Percentiles rank a stretch among this genome's conserved stretches.
Conservation (phyloP, 2,888 invertebrate genomes). For the Ptilodon capucinus region DNA sequence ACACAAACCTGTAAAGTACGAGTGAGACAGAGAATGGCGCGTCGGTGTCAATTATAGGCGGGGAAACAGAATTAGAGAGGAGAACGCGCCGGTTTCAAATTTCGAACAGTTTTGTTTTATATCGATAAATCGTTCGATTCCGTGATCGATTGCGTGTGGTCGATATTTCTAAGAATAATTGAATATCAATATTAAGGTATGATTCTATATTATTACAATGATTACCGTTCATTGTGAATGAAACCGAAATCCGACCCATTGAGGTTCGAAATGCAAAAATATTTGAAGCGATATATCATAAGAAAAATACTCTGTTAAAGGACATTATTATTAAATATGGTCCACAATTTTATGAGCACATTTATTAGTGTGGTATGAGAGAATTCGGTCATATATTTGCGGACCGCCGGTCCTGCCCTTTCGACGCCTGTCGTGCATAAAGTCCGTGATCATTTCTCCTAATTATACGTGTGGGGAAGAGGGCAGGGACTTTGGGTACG, state of each 20-base stretch:
- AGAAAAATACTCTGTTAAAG: conserved; percentile 64
- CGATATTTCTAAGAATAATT: conserved; percentile 76
- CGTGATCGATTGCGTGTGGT: conserved; percentile 78
- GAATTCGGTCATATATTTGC: conserved; percentile 75
- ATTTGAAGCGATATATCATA: conserved; percentile 61
- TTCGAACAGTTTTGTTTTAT: conserved; percentile 80
- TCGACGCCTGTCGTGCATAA: conserved; percentile 79
- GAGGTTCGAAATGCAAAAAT: conserved; percentile 54
- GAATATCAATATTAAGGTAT: conserved; percentile 73
- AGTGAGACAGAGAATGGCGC: conserved; percentile 61
- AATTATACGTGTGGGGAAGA: conserved; percentile 72
- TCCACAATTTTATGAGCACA: conserved; percentile 63
- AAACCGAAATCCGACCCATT: conserved; percentile 56
- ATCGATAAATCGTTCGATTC: conserved; percentile 80
- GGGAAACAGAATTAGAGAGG: conserved; percentile 80
- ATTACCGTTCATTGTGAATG: conserved; percentile 65
- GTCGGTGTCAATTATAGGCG: conserved; percentile 81
- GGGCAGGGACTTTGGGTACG: conserved; percentile 62
- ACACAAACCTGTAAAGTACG: conserved; percentile 22
- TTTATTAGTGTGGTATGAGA: conserved; percentile 68
- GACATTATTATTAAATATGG: conserved; percentile 55
- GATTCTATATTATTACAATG: conserved; percentile 70
- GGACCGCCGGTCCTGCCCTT: conserved; percentile 66
- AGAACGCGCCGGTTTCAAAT: conserved; percentile 74
- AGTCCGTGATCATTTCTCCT: conserved; percentile 75